Evolutionary conservation across 92 coral and sea anemone species (phyloP), one percentile per base, ranked within the genome.

Genomic region (Phymanthus crucifer): DNA sequence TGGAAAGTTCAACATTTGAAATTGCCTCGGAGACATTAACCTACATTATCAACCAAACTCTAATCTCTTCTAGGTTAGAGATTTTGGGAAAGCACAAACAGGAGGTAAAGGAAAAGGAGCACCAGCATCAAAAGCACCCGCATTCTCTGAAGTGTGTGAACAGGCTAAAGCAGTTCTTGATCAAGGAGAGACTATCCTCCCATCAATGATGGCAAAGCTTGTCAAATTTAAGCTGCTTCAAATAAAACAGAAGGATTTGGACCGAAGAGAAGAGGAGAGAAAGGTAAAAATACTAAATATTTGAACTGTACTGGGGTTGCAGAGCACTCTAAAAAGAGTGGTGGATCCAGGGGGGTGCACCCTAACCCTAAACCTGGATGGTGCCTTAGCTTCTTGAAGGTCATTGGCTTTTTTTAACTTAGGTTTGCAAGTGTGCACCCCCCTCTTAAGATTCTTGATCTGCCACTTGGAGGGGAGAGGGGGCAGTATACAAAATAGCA

Each of bases 21-120:
- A 45, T 45, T 45, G 50, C 50, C n/a, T n/a, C n/a, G n/a, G n/a
- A n/a, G n/a, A n/a, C n/a, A n/a, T n/a, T n/a, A n/a, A n/a, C n/a
- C n/a, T n/a, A n/a, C n/a, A n/a, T n/a, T n/a, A n/a, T n/a, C n/a
- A 54, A 3, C 29, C 31, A 54, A 14, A 54, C 29, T 38, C 43
- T 38, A 40, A 75, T 50, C 57, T 54, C 6, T 16, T 24, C 12
- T 18, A 95, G 98, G 98, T 90, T 1, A 90, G 91, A 45, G 98
- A 95, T 43, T 91, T 79, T 80, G 93, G 89, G 9, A 95, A 95
- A 75, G 83, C 61, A 21, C 77, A 89, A 17, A 58, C 93, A 5
- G 95, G 92, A 17, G 98, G 98, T 4, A 94, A 92, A 69, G 98
- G 99, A 0, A 93, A 93, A 72, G 98, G 98, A 61, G 91, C 90